Base-by-base conservation (phyloP, 2,797 vertebrate species). In the Sebastes itinus region DNA sequence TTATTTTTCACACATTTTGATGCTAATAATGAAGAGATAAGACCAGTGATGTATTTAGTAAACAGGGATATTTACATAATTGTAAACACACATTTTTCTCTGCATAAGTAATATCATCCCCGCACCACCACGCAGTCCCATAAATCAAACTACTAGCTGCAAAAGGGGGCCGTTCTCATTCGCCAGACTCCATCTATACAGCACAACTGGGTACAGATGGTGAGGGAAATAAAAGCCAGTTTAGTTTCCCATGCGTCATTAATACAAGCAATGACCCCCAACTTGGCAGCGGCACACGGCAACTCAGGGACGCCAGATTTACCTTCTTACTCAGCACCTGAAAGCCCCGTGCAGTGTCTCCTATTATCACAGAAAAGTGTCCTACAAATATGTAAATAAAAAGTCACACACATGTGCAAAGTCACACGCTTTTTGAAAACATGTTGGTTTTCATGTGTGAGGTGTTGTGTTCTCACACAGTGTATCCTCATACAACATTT, bases 191-290 rank as follows among this genome's bases (percentile, higher is more conserved):
- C 72, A 79, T 87, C 77, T 66, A 77, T 72, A 82, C 83, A 68
- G 28, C 77, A 75, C 82, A 75, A 82, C 75, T 88, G 72, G 69
- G 75, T 86, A 80, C 90, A 93, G 85, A 93, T 91, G 85, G 86
- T 68, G 85, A 87, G 87, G 72, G 78, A 83, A 85, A 86, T 83
- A 88, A 86, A 90, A 87, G 74, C 68, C 89, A 86, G 85, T 90
- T 90, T 82, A 85, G 86, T 91, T 89, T 81, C 33, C 78, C 73
- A 89, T 71, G 87, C 87, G 60, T 92, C 89, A 92, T 93, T 92
- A 94, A 92, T 88, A 86, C 74, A 63, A 88, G 83, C 91, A 87
- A 80, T 80, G 91, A 92, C 88, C 91, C 82, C 68, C 68, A 79
- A 74, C 85, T 81, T 89, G 85, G 88, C 84, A 86, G 82, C 23